Base-by-base conservation (phyloP, 2,113 vertebrate species). In the Cavia aperea region DNA sequence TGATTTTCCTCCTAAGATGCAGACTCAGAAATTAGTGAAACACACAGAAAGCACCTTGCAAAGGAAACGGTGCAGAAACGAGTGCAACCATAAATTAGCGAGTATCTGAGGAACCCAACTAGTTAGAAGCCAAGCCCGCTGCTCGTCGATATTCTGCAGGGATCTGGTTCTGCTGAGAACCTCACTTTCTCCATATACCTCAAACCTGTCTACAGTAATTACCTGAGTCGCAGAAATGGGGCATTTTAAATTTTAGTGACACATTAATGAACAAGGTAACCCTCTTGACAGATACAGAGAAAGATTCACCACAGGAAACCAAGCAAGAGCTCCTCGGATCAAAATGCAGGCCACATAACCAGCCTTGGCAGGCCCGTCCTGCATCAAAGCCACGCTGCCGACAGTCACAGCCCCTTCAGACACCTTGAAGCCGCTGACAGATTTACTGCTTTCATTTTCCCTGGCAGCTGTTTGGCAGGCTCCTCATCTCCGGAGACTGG, bases 231-330 rank as follows among this genome's bases (percentile, higher is more conserved):
- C 72, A 87, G 70, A 91, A 83, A 70, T 82, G 87, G 56, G 43
- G 56, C 56, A n/a, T 91, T 95, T 95, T 93, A 96, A 89, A 89
- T 93, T 82, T 92, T 51, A 87, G 89, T 91, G 89, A 93, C 95
- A 95, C 43, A 10, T 93, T 92, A 95, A 92, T 60, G 89, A 94
- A 91, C 49, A 73, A 87, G 87, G 72, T 79, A 93, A 94, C 85
- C 63, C 81, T 92, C 95, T 29, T 89, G 94, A 89, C 87, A 92
- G 86, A 68, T 19, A 51, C 68, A 21, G 65, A 83, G 94, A 26
- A 82, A 73, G 39, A 87, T 10, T 72, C 90, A 43, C 63, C 65
- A 24, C 21, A n/a, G 43, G 79, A 88, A 66, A 72, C 58, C 5
- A n/a, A 81, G 87, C 56, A 33, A 56, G 49, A 51, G n/a, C 58